Conservation (phyloP, 2,888 invertebrate species). For the Aplocera efformata region DNA sequence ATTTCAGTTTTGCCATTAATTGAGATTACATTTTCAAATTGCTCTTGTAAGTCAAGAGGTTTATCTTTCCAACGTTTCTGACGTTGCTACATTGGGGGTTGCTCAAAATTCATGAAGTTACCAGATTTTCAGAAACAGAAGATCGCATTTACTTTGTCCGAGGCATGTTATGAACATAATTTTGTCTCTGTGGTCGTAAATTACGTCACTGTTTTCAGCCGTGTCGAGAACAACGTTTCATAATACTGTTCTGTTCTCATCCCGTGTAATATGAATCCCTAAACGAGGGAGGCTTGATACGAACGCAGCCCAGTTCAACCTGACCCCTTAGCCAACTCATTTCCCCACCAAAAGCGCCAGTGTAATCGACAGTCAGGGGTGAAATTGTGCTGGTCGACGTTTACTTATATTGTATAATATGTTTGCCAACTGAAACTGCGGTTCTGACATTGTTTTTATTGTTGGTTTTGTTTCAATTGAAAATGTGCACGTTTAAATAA, state of each 20-base stretch:
- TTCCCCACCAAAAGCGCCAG: constrained; percentile 14
- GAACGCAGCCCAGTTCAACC: constrained; percentile 39
- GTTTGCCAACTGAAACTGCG: constrained; percentile 42
- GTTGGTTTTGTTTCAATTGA: constrained; percentile 46
- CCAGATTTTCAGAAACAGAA: too few species aligned
- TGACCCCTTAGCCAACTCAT: constrained; percentile 30
- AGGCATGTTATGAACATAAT: too few species aligned
- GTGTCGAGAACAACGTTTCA: constrained; percentile 17
- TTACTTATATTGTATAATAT: constrained; percentile 46
- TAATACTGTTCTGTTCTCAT: too few species aligned
- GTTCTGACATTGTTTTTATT: constrained; percentile 40
- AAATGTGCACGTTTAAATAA: constrained; percentile 10
- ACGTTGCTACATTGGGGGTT: too few species aligned
- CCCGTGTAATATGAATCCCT: constrained; percentile 25
- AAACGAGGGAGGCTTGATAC: constrained; percentile 37
- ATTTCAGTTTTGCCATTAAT: too few species aligned
- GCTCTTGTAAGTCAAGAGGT: too few species aligned
- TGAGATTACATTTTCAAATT: too few species aligned
- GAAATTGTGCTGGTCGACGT: constrained; percentile 36
- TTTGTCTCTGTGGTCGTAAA: too few species aligned
- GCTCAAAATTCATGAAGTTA: too few species aligned
- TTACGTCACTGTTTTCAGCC: constrained; percentile 3
- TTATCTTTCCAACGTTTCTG: too few species aligned
- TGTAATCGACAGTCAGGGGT: constrained; percentile 32
- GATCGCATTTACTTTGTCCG: constrained; percentile 7